phyloP scores from a whole-genome alignment of 2,797 vertebrate species.

The Etheostoma perlongum region DNA sequence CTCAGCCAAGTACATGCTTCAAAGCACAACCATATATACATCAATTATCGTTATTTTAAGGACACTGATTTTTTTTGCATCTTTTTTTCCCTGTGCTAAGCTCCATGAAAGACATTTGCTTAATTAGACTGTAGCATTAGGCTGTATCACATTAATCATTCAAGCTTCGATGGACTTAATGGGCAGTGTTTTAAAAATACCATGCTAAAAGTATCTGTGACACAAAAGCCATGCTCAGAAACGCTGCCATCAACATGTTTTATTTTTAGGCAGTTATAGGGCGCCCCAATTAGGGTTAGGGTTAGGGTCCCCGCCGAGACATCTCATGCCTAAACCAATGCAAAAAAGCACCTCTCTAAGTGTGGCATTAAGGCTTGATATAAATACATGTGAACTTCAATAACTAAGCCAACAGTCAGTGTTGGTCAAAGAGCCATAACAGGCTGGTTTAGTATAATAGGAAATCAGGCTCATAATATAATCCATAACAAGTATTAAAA shows the following conservation, averaged over 20 bases:
- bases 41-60: neutral
- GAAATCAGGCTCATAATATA: too few relatives aligned
- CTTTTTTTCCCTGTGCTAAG: constrained; percentile 4
- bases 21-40: constrained; percentile 21
- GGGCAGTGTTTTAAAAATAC: constrained; percentile 66
- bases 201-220: constrained; percentile 68
- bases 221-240: constrained; percentile 55
- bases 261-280: constrained; percentile 77
- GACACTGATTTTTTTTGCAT: neutral
- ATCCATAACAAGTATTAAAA: too few relatives aligned
- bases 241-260: constrained; percentile 63
- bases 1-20: constrained; percentile 88
- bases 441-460: too few relatives aligned
- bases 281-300: constrained; percentile 47
- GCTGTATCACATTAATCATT: constrained; percentile 39
- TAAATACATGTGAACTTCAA: too few relatives aligned
- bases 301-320: constrained; percentile 44
- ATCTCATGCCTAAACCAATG: constrained; percentile 42
- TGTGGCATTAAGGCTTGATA: too few relatives aligned
- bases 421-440: too few relatives aligned
- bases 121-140: constrained; percentile 26
- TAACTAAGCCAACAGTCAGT: too few relatives aligned
- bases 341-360: neutral
- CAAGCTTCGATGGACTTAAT: constrained; percentile 50
- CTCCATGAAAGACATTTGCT: constrained; percentile 19